Base-by-base conservation (phyloP, 2,797 vertebrate genomes). In the Lepilemur septentrionalis region DNA sequence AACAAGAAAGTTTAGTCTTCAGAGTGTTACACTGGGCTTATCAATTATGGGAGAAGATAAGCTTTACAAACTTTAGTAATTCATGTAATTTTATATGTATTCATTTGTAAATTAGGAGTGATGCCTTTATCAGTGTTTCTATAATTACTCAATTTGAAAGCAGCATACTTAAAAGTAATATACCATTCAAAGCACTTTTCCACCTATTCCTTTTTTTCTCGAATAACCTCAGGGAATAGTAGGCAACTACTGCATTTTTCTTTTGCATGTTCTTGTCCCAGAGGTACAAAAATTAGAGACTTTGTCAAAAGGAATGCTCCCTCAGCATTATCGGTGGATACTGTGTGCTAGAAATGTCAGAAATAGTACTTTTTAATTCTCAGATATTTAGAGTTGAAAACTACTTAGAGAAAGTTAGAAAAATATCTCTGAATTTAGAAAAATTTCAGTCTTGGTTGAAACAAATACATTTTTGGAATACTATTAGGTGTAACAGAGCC, bases 341-440 rank as follows among this genome's bases (percentile, higher is more conserved):
- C 23, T 9, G n/a, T 76, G 78, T 90, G 41, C 89, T 95, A 86
- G 93, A 94, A 94, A 78, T 79, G 78, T 96, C 96, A 92, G 38
- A 76, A 91, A 75, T 10, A n/a, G 35, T 72, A 72, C 30, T 79
- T 94, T 96, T 70, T 73, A 97, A 94, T 94, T 94, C 83, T 97
- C 38, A 92, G 63, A 69, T 96, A 93, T 79, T 76, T 87, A 88
- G 52, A 87, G 70, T 32, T 79, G 55, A 93, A 96, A 76, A 91
- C 35, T 50, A 67, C 32, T 83, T 67, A 80, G 43, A 61, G 78
- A 80, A 93, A 72, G 55, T 79, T 61, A 89, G 63, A 67, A 76
- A 92, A 87, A 81, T 57, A 79, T 30, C 38, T 86, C 30, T 20
- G 41, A 63, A 50, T 83, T 69, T 72, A 88, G 72, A 69, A 83